Percentiles rank a stretch among this genome's conserved stretches.
Evolutionary conservation across 2,888 invertebrate genomes (phyloP).

Genomic region (Abscondita cerata): DNA sequence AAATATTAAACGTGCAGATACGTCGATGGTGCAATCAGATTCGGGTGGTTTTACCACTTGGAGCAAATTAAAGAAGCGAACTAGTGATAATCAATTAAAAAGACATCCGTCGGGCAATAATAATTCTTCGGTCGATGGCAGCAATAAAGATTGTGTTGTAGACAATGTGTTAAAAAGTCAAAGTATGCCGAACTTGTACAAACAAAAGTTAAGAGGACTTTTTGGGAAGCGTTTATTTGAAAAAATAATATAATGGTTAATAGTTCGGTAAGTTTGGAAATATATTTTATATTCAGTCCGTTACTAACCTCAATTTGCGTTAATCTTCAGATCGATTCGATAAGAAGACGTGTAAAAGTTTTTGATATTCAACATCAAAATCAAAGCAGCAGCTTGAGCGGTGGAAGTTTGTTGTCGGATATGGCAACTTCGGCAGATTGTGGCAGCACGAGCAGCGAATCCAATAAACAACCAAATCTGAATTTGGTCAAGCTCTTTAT

Average conservation of each 20-base stretch:
- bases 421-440: conserved; percentile 58
- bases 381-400: conserved; percentile 51
- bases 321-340: conserved; percentile 50
- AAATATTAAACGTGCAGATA: conserved; percentile 35
- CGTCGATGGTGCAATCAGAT: conserved; percentile 82
- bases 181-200: conserved; percentile 79
- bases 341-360: conserved; percentile 55
- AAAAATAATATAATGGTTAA: conserved; percentile 64
- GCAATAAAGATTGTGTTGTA: conserved; percentile 64
- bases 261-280: conserved; percentile 68
- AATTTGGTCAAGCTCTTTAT: conserved; percentile 88
- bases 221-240: conserved; percentile 62
- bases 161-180: conserved; percentile 72
- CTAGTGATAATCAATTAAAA: conserved; percentile 67
- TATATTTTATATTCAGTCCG: neutral
- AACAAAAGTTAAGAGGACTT: conserved; percentile 63
- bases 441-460: conserved; percentile 44
- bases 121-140: conserved; percentile 63
- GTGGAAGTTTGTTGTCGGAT: conserved; percentile 52
- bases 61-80: conserved; percentile 83
- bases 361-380: conserved; percentile 59
- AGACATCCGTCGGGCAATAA: conserved; percentile 77
- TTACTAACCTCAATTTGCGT: neutral
- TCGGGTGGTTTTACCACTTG: conserved; percentile 84
- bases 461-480: conserved; percentile 65